Base-by-base conservation (phyloP, 2,797 vertebrate species). In the Crax fasciolata region DNA sequence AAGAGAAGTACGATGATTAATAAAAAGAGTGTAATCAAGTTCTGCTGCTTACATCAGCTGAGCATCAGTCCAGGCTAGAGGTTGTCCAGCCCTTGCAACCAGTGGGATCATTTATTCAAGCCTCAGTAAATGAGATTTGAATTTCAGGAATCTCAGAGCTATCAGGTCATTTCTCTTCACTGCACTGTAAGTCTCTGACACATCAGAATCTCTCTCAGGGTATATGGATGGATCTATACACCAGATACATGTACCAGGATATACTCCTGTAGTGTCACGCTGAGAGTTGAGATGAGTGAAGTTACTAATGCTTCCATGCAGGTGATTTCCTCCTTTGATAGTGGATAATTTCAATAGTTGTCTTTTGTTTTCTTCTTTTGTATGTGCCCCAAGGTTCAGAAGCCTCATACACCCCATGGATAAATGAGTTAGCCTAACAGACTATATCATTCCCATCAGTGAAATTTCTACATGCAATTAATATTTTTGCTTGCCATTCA, bases 221-320 rank as follows among this genome's bases (percentile, higher is more conserved):
- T 2, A 2, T 15, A 9, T 2, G 44, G 24, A 1, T 35, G 7
- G 7, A 19, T 49, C 24, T 46, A 2, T 12, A 44, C 10, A 44
- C 15, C 30, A 10, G 2, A 23, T 5, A 24, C 20, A 35, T 35
- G 35, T 35, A 35, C 35, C 35, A 35, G 35, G 35, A 35, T 35
- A 35, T 35, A 35, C 35, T 35, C 35, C 35, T 35, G 9, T 13
- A 41, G 5, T 24, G 30, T 21, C 38, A 13, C 18, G 70, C 13
- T 73, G 6, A 0, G 4, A 44, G 10, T 0, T 19, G 8, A 13
- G 14, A 41, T 43, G 2, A 27, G 5, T 18, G 13, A 14, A 46
- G 21, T 27, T 68, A 18, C 8, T 13, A 38, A 18, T 39, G 10
- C 9, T 82, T 4, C 23, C 30, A n/a, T 20, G 21, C 13, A 16